Conservation (phyloP, 2,888 invertebrate species). For the Diarsia mendica region DNA sequence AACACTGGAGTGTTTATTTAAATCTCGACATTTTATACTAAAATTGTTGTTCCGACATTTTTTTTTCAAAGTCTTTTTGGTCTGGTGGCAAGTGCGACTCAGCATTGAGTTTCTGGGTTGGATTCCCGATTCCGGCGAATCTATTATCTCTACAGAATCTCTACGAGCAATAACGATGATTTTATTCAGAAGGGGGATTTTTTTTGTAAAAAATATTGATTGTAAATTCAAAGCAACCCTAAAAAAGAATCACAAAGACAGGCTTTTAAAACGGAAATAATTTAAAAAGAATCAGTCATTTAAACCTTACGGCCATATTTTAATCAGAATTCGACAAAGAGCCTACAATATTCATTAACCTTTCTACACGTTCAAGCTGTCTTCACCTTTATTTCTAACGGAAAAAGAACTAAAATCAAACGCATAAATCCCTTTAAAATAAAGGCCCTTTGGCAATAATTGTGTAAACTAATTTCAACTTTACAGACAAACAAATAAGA, state of each 20-base stretch:
- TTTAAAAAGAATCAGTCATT: conserved; percentile 47
- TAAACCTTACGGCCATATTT: conserved; percentile 54
- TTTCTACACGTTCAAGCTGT: neutral
- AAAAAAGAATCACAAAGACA: conserved; percentile 12
- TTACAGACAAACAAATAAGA: conserved; percentile 4
- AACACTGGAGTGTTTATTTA: conserved; percentile 16
- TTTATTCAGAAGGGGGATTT: too few relatives aligned
- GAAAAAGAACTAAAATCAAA: conserved; percentile 37
- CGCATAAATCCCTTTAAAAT: neutral
- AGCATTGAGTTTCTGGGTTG: neutral
- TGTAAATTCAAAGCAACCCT: neutral
- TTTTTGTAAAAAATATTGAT: neutral
- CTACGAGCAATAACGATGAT: neutral
- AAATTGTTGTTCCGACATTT: neutral
- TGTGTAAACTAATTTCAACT: conserved; percentile 33
- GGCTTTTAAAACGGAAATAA: conserved; percentile 27
- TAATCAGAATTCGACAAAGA: conserved; percentile 58
- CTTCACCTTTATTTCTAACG: neutral
- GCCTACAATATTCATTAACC: conserved; percentile 50
- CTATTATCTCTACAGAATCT: too few relatives aligned
- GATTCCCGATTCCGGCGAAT: neutral
- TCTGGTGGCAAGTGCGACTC: neutral
- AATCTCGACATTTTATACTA: neutral
- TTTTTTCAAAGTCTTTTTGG: neutral
- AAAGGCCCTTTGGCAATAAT: neutral